Base-by-base conservation (phyloP, 2,888 invertebrate species). In the Carabus problematicus region DNA sequence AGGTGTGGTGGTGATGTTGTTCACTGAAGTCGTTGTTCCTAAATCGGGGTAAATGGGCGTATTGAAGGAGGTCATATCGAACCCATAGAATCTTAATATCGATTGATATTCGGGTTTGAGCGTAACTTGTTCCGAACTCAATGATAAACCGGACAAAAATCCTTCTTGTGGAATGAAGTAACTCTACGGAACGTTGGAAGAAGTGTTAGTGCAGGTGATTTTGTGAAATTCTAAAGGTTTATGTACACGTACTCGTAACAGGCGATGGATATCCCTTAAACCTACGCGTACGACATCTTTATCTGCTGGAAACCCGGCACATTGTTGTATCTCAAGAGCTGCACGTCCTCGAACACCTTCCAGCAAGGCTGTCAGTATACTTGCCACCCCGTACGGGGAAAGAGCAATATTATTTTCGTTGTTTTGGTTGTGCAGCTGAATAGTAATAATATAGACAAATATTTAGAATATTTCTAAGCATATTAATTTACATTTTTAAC, bases 111-210 rank as follows among this genome's bases (percentile, higher is more conserved):
- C 88, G n/a, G 87, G 84, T 43, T 88, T 88, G 56, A 94, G 86
- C 4, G 88, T 89, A 0, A 93, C 90, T 77, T 92, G 91, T 75
- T 91, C 91, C 72, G 90, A 89, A 80, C 91, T 94, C 47, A 94
- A 83, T 8, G 91, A 91, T 70, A 94, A 81, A 0, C 94, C 94
- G 11, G 92, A 92, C 1, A 94, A 83, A 72, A 93, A 93, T 45
- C 93, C 93, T 77, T 94, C 92, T 75, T 89, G 88, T 14, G 91
- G 90, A 70, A 92, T 91, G 76, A 94, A 91, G 78, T 94, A 94
- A 60, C 91, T 93, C 94, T 91, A 45, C n/a, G 43, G 43, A 59
- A 52, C 9, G 8, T 52, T 14, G 9, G 11, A 41, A 63, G 74
- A n/a, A 47, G 19, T 41, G 29, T 12, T 29, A 18, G 29, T 56